Conservation (phyloP, 2,797 vertebrate genomes). For the Rhabdomys pumilio region DNA sequence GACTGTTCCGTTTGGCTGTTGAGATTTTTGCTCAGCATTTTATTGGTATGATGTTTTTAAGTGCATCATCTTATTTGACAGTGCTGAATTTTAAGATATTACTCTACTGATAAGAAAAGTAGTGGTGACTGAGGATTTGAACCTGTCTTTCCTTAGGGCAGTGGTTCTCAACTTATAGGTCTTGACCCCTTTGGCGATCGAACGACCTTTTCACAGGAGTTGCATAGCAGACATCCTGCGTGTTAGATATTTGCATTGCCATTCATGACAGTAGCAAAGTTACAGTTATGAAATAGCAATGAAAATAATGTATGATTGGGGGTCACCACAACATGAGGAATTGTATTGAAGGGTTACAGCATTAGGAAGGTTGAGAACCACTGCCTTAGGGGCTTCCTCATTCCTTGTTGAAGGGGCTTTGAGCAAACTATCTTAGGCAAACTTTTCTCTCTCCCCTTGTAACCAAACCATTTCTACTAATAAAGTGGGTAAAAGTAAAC, state of each 20-base stretch:
- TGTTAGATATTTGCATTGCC: background rate
- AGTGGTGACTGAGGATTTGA: background rate
- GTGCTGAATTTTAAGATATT: constrained; percentile 1
- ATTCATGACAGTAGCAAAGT: background rate
- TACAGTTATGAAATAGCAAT: background rate
- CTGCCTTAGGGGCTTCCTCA: background rate
- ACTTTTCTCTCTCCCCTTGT: background rate
- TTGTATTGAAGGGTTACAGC: background rate
- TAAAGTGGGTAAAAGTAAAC: background rate
- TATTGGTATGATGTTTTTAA: background rate
- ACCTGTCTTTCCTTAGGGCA: background rate
- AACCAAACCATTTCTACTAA: background rate
- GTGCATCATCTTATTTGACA: constrained; percentile 15
- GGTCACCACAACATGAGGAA: background rate
- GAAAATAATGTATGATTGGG: background rate
- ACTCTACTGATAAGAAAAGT: constrained; percentile 39
- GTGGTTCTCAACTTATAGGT: too few species aligned
- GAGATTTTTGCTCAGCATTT: constrained; percentile 26
- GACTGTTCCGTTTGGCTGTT: background rate
- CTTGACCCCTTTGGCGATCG: too few species aligned
- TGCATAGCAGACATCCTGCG: too few species aligned
- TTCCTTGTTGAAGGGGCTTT: constrained; percentile 26
- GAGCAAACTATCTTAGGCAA: background rate
- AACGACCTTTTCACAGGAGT: background rate
- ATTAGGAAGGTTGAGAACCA: background rate